phyloP scores from a whole-genome alignment of 2,797 vertebrate genomes.

The Sebastes glaucus region DNA sequence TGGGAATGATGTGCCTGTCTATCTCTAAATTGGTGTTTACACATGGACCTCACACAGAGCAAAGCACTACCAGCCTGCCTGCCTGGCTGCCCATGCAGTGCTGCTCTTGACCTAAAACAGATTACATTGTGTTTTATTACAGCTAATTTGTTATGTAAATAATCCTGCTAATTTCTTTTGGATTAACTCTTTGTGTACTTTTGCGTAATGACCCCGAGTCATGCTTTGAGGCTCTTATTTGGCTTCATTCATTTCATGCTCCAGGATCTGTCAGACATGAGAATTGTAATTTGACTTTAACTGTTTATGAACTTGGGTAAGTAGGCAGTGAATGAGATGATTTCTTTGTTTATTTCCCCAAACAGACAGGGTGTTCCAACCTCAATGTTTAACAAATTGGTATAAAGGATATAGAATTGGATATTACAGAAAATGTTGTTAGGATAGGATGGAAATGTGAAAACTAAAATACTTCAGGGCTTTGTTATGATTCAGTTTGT shows the following conservation, averaged over 20 bases:
- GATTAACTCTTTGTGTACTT: conserved; percentile 89
- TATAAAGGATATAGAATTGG: conserved; percentile 1
- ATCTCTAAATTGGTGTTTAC: conserved; percentile 94
- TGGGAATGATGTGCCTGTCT: conserved; percentile 92
- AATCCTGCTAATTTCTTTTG: conserved; percentile 87
- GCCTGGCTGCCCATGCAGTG: conserved; percentile 78
- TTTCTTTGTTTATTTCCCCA: conserved; percentile 54
- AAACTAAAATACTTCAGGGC: conserved; percentile 1
- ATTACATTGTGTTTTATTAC: conserved; percentile 91
- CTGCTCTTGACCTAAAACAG: conserved; percentile 84
- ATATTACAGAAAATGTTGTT: conserved; percentile 8
- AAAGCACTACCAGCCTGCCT: conserved; percentile 87
- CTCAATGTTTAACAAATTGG: conserved; percentile 38
- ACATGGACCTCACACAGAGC: conserved; percentile 97
- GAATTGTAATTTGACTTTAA: conserved; percentile 65
- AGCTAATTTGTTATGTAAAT: conserved; percentile 93
- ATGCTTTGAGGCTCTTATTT: conserved; percentile 60
- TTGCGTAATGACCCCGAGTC: conserved; percentile 82
- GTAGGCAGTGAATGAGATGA: conserved; percentile 62
- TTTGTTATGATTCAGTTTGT: conserved; percentile 6
- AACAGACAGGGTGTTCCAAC: conserved; percentile 45
- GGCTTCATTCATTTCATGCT: conserved; percentile 51
- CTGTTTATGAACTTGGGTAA: conserved; percentile 65
- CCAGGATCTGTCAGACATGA: conserved; percentile 58
- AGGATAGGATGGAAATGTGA: background rate